Evolutionary conservation across 1,140 invertebrate genomes (phyloP).

Genomic region (Bicyclus anynana): DNA sequence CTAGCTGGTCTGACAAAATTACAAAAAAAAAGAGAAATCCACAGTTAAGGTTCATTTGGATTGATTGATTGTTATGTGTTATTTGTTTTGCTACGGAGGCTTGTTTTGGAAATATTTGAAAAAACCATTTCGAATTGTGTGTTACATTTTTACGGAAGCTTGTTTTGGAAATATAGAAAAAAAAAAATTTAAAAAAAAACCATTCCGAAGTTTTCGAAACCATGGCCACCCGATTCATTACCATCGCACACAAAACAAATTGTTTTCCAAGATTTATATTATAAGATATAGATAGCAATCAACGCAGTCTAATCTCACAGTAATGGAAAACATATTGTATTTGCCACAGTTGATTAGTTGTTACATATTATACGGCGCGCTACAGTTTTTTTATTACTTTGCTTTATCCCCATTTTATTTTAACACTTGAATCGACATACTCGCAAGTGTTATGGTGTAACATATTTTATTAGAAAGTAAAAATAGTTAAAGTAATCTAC

Average conservation of each 20-base stretch:
- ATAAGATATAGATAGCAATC: conserved; percentile 15
- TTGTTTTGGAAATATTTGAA: too few relatives aligned
- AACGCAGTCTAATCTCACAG: conserved; percentile 14
- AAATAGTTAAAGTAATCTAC: not conserved
- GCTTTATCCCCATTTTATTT: not conserved
- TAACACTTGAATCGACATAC: not conserved
- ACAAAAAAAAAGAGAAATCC: too few relatives aligned
- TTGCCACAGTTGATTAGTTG: conserved; percentile 1
- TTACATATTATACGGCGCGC: not conserved
- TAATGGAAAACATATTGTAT: conserved; percentile 2
- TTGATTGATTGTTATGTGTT: too few relatives aligned
- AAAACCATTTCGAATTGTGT: too few relatives aligned
- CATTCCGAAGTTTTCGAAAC: not conserved
- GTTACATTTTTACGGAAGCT: too few relatives aligned
- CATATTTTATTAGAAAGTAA: not conserved
- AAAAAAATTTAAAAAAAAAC: not conserved
- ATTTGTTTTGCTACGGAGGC: too few relatives aligned
- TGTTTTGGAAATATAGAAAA: too few relatives aligned
- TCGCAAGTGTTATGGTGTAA: not conserved
- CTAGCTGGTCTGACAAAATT: too few relatives aligned
- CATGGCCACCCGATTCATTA: conserved; percentile 9
- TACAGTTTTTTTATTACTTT: not conserved
- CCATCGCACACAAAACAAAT: conserved; percentile 15
- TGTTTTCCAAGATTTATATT: conserved; percentile 11
- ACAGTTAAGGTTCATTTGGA: too few relatives aligned